phyloP scores from a whole-genome alignment of 2,797 vertebrate species.

The Chiroxiphia lanceolata region DNA sequence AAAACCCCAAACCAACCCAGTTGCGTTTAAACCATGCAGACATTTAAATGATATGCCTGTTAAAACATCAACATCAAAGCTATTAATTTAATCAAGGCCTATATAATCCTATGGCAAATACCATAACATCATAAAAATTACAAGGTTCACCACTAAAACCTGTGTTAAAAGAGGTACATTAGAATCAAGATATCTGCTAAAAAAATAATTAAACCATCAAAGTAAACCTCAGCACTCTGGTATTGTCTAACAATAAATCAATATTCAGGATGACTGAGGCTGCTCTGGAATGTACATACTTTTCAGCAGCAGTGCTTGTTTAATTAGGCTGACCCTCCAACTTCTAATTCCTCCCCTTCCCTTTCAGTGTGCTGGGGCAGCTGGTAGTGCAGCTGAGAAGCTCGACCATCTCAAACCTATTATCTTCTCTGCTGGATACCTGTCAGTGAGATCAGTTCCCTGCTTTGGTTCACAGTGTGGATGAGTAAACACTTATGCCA shows the following conservation, averaged over 20 bases:
- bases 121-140: background rate
- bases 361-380: background rate
- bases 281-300: background rate
- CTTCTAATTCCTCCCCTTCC: background rate
- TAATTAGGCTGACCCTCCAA: background rate
- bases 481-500: background rate
- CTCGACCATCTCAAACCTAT: background rate
- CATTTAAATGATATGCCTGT: background rate
- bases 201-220: background rate
- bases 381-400: background rate
- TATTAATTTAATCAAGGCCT: background rate
- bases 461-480: background rate
- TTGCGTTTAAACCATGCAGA: background rate
- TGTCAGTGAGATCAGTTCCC: background rate
- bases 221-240: background rate
- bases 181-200: background rate
- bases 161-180: background rate
- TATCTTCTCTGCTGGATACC: background rate
- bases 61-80: background rate
- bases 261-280: background rate
- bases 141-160: background rate
- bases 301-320: background rate
- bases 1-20: background rate
- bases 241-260: background rate
- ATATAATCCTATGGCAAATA: background rate